Evolutionary conservation across 2,888 invertebrate species (phyloP).

Genomic region (Empis stercorea): DNA sequence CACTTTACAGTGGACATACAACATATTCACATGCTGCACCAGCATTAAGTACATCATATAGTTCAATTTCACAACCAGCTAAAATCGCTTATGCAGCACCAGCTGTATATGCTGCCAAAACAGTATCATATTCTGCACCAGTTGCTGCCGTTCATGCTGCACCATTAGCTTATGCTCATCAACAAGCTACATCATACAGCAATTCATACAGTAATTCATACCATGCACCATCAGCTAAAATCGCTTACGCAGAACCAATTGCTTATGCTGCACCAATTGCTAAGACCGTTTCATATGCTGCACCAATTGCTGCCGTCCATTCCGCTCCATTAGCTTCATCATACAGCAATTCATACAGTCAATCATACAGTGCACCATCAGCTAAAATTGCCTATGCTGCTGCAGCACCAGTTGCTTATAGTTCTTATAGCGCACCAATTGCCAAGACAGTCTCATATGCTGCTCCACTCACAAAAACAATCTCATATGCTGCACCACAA

Average conservation of each 20-base stretch:
- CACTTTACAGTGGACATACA: background rate
- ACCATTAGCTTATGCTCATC: background rate
- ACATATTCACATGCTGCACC: slow-evolving; percentile 9
- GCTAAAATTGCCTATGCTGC: background rate
- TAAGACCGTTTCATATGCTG: slow-evolving; percentile 8
- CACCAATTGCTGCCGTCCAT: slow-evolving; percentile 11
- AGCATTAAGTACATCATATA: slow-evolving; percentile 4
- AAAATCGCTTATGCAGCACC: background rate
- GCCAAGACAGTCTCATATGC: slow-evolving; percentile 7
- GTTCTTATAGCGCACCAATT: too few species aligned
- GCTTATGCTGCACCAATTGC: slow-evolving; percentile 8
- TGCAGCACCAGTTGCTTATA: background rate
- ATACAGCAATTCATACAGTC: slow-evolving; percentile 6
- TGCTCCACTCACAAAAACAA: slow-evolving; percentile 7
- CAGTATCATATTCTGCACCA: background rate
- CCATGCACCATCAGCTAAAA: too few species aligned
- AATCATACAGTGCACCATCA: slow-evolving; percentile 7
- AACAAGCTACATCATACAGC: slow-evolving; percentile 12
- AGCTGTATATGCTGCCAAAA: background rate
- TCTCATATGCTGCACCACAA: slow-evolving; percentile 10
- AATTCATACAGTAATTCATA: slow-evolving; percentile 8
- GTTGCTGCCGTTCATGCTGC: too few species aligned
- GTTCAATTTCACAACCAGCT: slow-evolving; percentile 13
- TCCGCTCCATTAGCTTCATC: slow-evolving; percentile 10
- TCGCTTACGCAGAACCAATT: too few species aligned